Evolutionary conservation across 2,113 vertebrate species (phyloP).

Genomic region (Larimichthys polyactis): DNA sequence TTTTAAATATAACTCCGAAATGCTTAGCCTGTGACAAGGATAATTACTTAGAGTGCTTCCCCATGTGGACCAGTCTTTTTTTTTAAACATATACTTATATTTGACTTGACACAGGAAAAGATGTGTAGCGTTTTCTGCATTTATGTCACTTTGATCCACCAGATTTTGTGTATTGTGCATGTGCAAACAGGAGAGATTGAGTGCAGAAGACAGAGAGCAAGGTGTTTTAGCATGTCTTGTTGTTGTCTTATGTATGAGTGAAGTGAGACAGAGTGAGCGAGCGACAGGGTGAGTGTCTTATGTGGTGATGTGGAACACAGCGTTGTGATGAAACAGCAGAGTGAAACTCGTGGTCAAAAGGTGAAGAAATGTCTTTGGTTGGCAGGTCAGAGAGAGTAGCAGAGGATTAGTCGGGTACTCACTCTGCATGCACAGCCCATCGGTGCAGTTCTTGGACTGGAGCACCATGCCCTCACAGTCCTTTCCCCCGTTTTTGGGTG

Average conservation of each 20-base stretch:
- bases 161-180: conserved; percentile 27
- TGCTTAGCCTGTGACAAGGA: conserved; percentile 49
- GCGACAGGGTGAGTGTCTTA: conserved; percentile 54
- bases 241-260: conserved; percentile 57
- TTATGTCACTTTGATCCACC: conserved; percentile 41
- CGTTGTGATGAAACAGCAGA: conserved; percentile 61
- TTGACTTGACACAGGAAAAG: conserved; percentile 44
- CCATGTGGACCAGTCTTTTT: conserved; percentile 28
- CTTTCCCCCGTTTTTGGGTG: conserved; percentile 95
- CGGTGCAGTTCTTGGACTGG: conserved; percentile 98
- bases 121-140: conserved; percentile 44
- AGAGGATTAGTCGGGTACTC: conserved; percentile 83
- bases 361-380: conserved; percentile 45
- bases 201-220: conserved; percentile 17
- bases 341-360: conserved; percentile 65
- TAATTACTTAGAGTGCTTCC: conserved; percentile 60
- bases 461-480: conserved; percentile 97
- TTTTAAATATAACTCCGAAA: conserved; percentile 77
- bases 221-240: conserved; percentile 42
- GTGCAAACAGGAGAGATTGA: conserved; percentile 36
- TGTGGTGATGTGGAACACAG: conserved; percentile 64
- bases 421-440: conserved; percentile 99
- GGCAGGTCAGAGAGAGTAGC: conserved; percentile 72
- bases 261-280: conserved; percentile 54
- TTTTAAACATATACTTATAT: conserved; percentile 59